These are phyloP conservation scores for Bucco capensis DNA, from an alignment of 2,113 vertebrate species.

Conservation along the genomic window DNA sequence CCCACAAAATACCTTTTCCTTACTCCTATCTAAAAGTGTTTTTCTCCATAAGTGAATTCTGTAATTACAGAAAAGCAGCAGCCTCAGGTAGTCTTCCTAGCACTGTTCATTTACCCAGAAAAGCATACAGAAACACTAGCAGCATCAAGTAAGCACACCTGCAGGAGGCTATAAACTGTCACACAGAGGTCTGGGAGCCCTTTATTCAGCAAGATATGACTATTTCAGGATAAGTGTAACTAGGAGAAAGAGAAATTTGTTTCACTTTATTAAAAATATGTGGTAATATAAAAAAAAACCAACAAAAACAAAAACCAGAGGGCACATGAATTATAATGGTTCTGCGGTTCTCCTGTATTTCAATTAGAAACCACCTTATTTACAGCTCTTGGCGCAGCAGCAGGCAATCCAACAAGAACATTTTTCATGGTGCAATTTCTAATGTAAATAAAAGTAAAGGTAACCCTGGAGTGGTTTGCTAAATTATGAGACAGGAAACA, in stretches of 20 bases:
- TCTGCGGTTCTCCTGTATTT: constrained; percentile 16
- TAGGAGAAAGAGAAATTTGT: neutral
- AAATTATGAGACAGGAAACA: constrained; percentile 33
- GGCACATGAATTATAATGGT: neutral
- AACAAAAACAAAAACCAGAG: neutral
- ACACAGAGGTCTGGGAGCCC: neutral
- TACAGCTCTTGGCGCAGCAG: constrained; percentile 10
- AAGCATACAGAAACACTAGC: neutral
- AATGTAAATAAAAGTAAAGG: constrained; percentile 46
- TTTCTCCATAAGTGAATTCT: neutral
- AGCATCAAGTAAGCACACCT: neutral
- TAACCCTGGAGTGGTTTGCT: constrained; percentile 28
- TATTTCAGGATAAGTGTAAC: neutral
- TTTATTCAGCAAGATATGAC: neutral
- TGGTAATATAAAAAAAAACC: neutral
- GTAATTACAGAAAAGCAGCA: neutral
- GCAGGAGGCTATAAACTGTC: neutral
- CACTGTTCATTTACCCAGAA: neutral
- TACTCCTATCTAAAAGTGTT: neutral
- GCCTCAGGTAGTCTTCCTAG: neutral
- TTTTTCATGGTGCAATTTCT: constrained; percentile 8
- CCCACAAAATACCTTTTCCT: neutral
- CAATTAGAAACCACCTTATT: constrained; percentile 47
- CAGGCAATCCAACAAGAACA: neutral
- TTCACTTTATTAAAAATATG: neutral